Conservation (phyloP, 2,113 vertebrate species). For the Myrmophylax atrothorax region DNA sequence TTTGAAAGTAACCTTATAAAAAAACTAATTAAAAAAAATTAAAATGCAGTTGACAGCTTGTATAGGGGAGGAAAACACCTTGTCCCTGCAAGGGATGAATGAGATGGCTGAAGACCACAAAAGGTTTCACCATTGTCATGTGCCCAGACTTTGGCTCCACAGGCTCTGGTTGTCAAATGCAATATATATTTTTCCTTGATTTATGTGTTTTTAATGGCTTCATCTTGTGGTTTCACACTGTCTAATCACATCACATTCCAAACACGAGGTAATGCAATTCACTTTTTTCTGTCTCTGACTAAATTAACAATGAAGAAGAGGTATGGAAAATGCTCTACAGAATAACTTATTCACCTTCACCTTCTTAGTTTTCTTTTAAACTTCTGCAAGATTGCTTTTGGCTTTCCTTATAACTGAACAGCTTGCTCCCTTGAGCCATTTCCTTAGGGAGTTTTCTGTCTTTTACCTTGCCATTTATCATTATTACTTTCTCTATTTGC, state of each 20-base stretch:
- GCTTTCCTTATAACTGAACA: neutral
- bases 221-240: neutral
- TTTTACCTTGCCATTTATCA: neutral
- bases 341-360: neutral
- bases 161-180: neutral
- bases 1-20: neutral
- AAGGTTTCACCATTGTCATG: neutral
- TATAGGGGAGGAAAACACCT: neutral
- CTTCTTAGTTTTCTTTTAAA: neutral
- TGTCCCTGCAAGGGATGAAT: neutral
- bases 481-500: neutral
- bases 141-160: neutral
- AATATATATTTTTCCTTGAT: neutral
- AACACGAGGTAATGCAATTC: neutral
- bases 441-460: neutral
- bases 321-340: neutral
- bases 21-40: neutral
- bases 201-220: constrained; percentile 32
- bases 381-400: neutral
- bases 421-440: constrained; percentile 1
- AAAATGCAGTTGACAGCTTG: neutral
- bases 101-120: neutral
- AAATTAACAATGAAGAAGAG: neutral
- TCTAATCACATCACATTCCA: neutral
- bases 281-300: neutral